phyloP scores from a whole-genome alignment of 2,113 vertebrate species.

The Apteryx mantelli region DNA sequence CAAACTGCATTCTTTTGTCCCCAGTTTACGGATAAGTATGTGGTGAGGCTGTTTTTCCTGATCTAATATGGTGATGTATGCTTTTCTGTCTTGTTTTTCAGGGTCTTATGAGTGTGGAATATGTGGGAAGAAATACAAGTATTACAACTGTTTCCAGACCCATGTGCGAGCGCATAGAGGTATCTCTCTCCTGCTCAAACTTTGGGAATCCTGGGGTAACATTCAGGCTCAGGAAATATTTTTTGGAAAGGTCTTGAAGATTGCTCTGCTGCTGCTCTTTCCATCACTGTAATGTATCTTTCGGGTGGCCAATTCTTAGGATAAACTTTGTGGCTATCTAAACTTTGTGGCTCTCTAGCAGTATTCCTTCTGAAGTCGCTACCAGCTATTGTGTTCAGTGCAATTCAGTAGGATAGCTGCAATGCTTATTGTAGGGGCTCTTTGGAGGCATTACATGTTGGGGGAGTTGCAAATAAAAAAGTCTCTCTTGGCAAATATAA shows the following conservation, averaged over 20 bases:
- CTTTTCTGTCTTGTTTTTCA: conserved; percentile 74
- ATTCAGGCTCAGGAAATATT: neutral
- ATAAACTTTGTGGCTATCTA: neutral
- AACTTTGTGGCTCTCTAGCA: neutral
- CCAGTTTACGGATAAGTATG: neutral
- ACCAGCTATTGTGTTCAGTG: rapidly evolving
- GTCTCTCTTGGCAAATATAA: neutral
- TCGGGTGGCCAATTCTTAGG: neutral
- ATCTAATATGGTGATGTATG: neutral
- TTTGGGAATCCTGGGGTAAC: neutral
- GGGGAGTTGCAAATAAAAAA: neutral
- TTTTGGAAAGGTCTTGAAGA: neutral
- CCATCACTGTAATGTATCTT: neutral
- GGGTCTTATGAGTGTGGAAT: conserved; percentile 96
- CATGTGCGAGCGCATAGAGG: conserved; percentile 97
- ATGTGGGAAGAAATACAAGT: conserved; percentile 99
- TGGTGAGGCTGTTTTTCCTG: neutral
- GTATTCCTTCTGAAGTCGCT: neutral
- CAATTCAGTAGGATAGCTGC: neutral
- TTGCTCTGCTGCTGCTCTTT: neutral
- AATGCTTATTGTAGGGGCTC: neutral
- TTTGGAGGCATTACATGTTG: neutral
- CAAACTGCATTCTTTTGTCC: neutral
- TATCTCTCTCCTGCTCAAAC: conserved; percentile 64
- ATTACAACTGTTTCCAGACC: conserved; percentile 99